Conservation (phyloP, 2,797 vertebrate genomes). For the Danio jaintianensis region DNA sequence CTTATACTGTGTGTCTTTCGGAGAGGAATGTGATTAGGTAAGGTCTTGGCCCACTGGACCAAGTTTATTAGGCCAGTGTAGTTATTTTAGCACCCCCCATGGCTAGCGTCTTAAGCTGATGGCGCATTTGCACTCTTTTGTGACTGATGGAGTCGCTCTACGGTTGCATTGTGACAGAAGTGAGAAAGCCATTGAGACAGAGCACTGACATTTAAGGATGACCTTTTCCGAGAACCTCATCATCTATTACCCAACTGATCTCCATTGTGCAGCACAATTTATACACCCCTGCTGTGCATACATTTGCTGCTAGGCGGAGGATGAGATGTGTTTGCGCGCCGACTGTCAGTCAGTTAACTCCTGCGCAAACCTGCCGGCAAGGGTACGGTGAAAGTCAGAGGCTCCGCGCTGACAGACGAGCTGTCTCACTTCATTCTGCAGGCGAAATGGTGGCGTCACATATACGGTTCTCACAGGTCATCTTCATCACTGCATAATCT, state of each 20-base stretch:
- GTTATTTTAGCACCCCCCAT: conserved; percentile 40
- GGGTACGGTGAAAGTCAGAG: conserved; percentile 52
- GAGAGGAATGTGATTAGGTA: conserved; percentile 17
- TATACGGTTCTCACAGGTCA: not conserved
- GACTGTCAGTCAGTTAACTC: conserved; percentile 57
- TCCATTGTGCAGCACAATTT: conserved; percentile 60
- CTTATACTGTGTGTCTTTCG: conserved; percentile 8
- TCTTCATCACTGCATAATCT: conserved; percentile 27
- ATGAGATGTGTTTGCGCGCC: conserved; percentile 60
- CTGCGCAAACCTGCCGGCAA: conserved; percentile 46
- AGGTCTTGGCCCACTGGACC: conserved; percentile 35
- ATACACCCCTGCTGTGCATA: conserved; percentile 62
- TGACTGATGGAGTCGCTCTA: conserved; percentile 57
- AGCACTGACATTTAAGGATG: conserved; percentile 67
- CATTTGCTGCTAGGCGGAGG: conserved; percentile 63
- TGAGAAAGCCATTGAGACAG: conserved; percentile 62
- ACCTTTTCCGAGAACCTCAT: conserved; percentile 67
- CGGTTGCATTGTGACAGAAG: conserved; percentile 51
- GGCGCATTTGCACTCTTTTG: conserved; percentile 46
- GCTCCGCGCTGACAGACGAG: conserved; percentile 45
- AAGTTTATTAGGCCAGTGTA: conserved; percentile 43
- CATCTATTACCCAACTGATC: conserved; percentile 63
- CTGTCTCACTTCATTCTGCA: conserved; percentile 23
- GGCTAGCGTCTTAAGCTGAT: conserved; percentile 47
- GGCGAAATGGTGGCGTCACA: conserved; percentile 7